These are phyloP conservation scores for Melipona beecheii DNA, from an alignment of 2,888 invertebrate genomes.

Conservation along the genomic window DNA sequence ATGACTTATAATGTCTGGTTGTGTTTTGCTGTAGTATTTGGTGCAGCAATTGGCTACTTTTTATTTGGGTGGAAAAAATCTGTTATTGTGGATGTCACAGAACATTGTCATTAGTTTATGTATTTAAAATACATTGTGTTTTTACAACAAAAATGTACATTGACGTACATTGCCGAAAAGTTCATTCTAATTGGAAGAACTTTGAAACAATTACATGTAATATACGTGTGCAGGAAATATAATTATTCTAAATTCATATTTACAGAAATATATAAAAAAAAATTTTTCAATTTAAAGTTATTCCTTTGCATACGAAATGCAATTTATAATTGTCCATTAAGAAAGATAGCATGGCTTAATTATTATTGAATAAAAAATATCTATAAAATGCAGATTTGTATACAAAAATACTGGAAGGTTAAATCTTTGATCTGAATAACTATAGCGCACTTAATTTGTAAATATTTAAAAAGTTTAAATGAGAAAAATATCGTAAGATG, in stretches of 20 bases:
- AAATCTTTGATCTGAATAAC: constrained; percentile 61
- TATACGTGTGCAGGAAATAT: constrained; percentile 30
- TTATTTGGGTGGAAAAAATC: constrained; percentile 98
- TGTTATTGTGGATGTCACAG: constrained; percentile 96
- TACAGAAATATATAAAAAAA: constrained; percentile 30
- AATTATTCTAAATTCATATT: constrained; percentile 50
- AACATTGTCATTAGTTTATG: constrained; percentile 93
- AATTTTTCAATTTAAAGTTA: constrained; percentile 36
- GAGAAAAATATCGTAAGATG: constrained; percentile 36
- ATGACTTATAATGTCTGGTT: constrained; percentile 99
- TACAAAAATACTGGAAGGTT: constrained; percentile 59
- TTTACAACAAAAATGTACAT: constrained; percentile 43
- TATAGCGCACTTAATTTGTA: constrained; percentile 57
- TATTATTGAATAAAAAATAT: constrained; percentile 43
- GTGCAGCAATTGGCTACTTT: constrained; percentile 96
- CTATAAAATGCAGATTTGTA: constrained; percentile 46
- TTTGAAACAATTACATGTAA: constrained; percentile 24
- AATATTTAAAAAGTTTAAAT: constrained; percentile 60
- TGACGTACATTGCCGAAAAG: constrained; percentile 40
- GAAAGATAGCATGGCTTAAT: constrained; percentile 30
- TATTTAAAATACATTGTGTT: constrained; percentile 42
- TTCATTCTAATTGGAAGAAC: constrained; percentile 29
- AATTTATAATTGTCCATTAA: constrained; percentile 23
- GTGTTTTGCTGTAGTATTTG: constrained; percentile 94
- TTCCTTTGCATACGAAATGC: constrained; percentile 48